Percentiles rank a stretch among this genome's conserved stretches.
These are phyloP conservation scores for Centroberyx gerrardi DNA, from an alignment of 2,797 vertebrate species.

Conservation along the genomic window DNA sequence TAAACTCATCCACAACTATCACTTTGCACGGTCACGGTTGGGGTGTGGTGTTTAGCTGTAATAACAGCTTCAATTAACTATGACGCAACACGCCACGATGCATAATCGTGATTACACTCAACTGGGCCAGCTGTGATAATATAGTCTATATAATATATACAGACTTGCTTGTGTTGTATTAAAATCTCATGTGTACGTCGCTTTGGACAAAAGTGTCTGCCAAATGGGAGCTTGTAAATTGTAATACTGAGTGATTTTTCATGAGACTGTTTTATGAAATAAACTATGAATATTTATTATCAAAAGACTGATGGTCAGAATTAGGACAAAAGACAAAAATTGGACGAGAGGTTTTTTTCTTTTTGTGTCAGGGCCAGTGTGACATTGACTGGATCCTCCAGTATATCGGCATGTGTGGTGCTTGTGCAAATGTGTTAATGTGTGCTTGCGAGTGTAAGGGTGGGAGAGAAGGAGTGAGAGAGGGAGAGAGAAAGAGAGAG, in stretches of 20 bases:
- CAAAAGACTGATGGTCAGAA: neutral
- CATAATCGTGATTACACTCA: neutral
- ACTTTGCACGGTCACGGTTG: neutral
- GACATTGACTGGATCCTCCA: constrained; percentile 15
- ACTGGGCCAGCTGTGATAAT: neutral
- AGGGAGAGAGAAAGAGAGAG: constrained; percentile 13
- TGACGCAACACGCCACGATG: constrained; percentile 21
- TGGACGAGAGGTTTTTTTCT: neutral
- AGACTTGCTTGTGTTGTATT: no score
- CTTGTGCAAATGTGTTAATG: neutral
- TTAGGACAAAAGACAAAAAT: neutral
- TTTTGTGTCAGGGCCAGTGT: neutral
- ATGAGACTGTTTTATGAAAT: no score
- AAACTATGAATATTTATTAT: neutral
- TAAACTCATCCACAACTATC: constrained; percentile 23
- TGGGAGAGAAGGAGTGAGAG: neutral
- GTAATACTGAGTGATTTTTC: no score
- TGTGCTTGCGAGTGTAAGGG: neutral
- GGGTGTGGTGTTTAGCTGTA: constrained; percentile 29
- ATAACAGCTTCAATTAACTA: constrained; percentile 21
- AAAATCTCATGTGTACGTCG: no score
- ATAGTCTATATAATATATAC: no score
- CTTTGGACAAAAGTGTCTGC: no score
- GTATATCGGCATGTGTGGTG: constrained; percentile 8
- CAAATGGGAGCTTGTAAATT: no score